Base-by-base conservation (phyloP, 2,797 vertebrate genomes). In the Octomys mimax region DNA sequence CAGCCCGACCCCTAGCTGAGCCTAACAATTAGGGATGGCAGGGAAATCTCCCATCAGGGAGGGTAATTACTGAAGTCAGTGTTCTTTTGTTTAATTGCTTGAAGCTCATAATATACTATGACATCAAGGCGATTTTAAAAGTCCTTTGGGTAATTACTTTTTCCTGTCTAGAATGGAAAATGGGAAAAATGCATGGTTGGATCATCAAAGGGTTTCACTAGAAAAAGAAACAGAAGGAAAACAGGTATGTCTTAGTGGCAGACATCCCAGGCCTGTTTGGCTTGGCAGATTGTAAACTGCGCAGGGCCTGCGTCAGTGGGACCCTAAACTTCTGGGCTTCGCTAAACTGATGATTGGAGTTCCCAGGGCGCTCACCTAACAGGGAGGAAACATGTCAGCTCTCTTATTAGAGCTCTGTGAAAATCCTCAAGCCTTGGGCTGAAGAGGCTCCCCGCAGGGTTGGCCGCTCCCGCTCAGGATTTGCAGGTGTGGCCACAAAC, bases 111-210 rank as follows among this genome's bases (percentile, higher is more conserved):
- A 33, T 39, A 22, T 24, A 92, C 64, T 59, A 26, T 89, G 79
- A 95, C 62, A 77, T 95, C 79, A 86, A 61, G 95, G 59, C 24
- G 42, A 77, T 78, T 52, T 89, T 81, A 61, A 73, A 87, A 86
- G 64, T 87, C 66, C 31, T 73, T 89, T 92, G 19, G 83, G 14
- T 61, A 87, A 93, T 71, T 66, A 19, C 33, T 80, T 89, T 79
- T 79, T 59, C 59, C 26, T 52, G 7, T 81, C 64, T 62, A 39
- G 49, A 46, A 82, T 92, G 80, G 62, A 78, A 36, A 1, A 4
- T 49, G 8, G 18, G 16, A 39, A 31, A 54, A 46, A 14, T 22
- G 46, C 28, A 64, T 12, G 10, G 7, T 19, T 62, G 49, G 36
- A 52, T 31, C 49, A 19, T 31, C 66, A 79, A 62, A 81, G 26